Evolutionary conservation across 2,888 invertebrate species (phyloP).

Genomic region (Drosophila picticornis): DNA sequence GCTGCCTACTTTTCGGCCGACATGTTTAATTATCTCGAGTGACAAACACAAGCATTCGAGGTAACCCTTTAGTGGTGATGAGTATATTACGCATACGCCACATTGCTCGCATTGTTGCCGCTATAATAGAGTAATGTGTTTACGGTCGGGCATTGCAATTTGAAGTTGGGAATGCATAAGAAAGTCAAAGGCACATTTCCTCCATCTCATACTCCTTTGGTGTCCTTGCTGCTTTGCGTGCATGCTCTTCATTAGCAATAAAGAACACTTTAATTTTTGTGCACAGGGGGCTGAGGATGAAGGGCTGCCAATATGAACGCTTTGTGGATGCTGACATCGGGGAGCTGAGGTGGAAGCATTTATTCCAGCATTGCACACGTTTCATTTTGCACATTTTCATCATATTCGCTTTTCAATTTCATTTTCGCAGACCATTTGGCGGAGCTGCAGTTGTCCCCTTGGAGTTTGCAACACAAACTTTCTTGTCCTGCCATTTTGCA

Average conservation of each 20-base stretch:
- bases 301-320: constrained; percentile 48
- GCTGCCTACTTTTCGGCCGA: constrained; percentile 34
- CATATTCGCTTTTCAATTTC: constrained; percentile 76
- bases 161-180: constrained; percentile 23
- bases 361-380: constrained; percentile 51
- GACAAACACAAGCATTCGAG: neutral
- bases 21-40: constrained; percentile 10
- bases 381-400: constrained; percentile 76
- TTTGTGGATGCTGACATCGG: constrained; percentile 50
- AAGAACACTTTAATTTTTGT: constrained; percentile 30
- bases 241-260: constrained; percentile 66
- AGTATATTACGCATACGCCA: constrained; percentile 46
- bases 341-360: constrained; percentile 19
- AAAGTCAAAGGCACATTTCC: constrained; percentile 31
- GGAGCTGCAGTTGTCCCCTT: constrained; percentile 26
- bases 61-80: constrained; percentile 9
- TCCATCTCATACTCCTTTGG: neutral
- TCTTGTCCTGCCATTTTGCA: constrained; percentile 62
- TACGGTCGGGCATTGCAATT: constrained; percentile 13
- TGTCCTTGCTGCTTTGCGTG: constrained; percentile 16
- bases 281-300: neutral
- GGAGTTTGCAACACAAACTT: constrained; percentile 58
- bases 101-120: constrained; percentile 33
- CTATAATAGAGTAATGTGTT: constrained; percentile 43
- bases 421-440: constrained; percentile 62